A percentile compares a stretch with the other conserved stretches of the same genome.
phyloP scores from a whole-genome alignment of 2,797 vertebrate species.

The Myripristis jacobus region DNA sequence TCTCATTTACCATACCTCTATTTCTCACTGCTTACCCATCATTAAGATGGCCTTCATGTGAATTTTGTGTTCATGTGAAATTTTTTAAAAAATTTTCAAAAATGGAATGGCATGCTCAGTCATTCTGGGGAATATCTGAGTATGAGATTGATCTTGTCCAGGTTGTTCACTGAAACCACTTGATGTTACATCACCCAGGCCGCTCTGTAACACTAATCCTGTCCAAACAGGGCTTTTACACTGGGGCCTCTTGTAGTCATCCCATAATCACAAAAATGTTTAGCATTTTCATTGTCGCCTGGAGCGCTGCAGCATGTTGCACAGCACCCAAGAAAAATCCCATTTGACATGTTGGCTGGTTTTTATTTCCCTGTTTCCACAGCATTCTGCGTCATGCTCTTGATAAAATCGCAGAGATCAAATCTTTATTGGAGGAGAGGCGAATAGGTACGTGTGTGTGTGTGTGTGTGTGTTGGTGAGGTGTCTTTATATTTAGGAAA shows the following conservation, averaged over 20 bases:
- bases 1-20: too few species aligned
- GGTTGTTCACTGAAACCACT: not conserved
- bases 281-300: too few species aligned
- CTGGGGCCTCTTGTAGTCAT: not conserved
- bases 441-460: slow-evolving; percentile 86
- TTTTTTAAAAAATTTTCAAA: too few species aligned
- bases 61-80: too few species aligned
- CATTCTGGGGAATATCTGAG: not conserved
- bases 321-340: too few species aligned
- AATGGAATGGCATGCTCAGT: not conserved
- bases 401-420: slow-evolving; percentile 94
- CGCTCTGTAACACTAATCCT: not conserved
- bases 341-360: not conserved
- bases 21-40: too few species aligned
- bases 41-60: too few species aligned
- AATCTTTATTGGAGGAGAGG: slow-evolving; percentile 91
- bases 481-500: not conserved
- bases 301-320: too few species aligned
- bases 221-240: too few species aligned
- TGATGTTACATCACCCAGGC: not conserved
- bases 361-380: slow-evolving; percentile 13
- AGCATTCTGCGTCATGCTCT: slow-evolving; percentile 91
- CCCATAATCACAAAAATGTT: not conserved
- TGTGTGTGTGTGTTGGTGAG: slow-evolving; percentile 8
- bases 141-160: too few species aligned